These are phyloP conservation scores for Micromussa lordhowensis DNA, from an alignment of 92 coral and sea anemone species.

Conservation along the genomic window DNA sequence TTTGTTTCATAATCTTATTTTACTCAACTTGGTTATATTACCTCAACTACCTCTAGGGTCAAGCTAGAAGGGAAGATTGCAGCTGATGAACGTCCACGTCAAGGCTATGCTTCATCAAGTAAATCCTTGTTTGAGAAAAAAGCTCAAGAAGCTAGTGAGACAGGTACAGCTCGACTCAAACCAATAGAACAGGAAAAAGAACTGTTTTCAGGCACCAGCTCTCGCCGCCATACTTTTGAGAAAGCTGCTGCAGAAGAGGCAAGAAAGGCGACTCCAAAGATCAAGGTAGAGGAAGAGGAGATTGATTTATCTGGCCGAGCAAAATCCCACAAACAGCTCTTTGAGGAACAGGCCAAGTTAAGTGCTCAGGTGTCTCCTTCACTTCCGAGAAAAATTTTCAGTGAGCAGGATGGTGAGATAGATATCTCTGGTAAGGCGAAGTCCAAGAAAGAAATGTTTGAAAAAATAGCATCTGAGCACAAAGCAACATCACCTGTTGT, in stretches of 20 bases:
- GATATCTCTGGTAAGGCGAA: conserved; percentile 78
- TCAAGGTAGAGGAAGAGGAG: conserved; percentile 73
- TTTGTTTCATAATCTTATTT: too few species aligned
- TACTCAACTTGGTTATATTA: too few species aligned
- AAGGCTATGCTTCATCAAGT: conserved; percentile 80
- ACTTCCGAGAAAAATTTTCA: conserved; percentile 70
- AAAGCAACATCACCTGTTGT: conserved; percentile 52
- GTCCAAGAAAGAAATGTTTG: conserved; percentile 75
- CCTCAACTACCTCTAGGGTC: conserved; percentile 27
- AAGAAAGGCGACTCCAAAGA: conserved; percentile 61
- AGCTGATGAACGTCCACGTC: conserved; percentile 72
- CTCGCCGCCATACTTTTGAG: conserved; percentile 67
- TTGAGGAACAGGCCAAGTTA: conserved; percentile 81
- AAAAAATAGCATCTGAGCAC: conserved; percentile 73
- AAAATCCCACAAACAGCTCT: conserved; percentile 74
- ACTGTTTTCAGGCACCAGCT: conserved; percentile 38
- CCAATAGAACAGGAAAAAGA: conserved; percentile 63
- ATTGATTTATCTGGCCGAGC: conserved; percentile 79
- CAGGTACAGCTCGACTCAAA: conserved; percentile 54
- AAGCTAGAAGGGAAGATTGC: conserved; percentile 72
- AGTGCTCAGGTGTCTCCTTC: conserved; percentile 80
- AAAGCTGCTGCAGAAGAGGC: conserved; percentile 55
- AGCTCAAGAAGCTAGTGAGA: conserved; percentile 74
- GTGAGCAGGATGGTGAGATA: conserved; percentile 60
- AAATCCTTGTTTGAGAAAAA: conserved; percentile 76